A percentile compares a stretch with the other conserved stretches of the same genome.
These are phyloP conservation scores for Drosophila antonietae DNA, from an alignment of 2,888 invertebrate genomes.

Conservation along the genomic window DNA sequence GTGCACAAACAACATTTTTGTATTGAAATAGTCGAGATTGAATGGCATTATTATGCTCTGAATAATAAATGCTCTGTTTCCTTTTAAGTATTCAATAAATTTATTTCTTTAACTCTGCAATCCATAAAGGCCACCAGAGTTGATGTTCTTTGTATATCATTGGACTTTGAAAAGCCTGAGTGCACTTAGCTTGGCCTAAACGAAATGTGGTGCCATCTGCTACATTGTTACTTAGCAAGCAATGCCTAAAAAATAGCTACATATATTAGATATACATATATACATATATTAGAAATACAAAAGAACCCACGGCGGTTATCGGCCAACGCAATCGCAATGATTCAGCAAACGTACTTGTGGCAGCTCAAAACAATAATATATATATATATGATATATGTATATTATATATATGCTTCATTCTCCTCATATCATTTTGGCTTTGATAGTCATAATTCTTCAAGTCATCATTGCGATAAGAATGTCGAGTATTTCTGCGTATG, in stretches of 20 bases:
- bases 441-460: slow-evolving; percentile 25
- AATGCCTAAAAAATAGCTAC: no score
- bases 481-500: neutral
- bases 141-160: slow-evolving; percentile 7
- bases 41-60: no score
- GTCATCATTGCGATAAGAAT: slow-evolving; percentile 30
- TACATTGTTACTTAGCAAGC: neutral
- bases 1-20: no score
- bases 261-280: no score
- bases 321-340: slow-evolving; percentile 28
- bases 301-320: slow-evolving; percentile 30
- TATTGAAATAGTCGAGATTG: no score
- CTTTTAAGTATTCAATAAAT: neutral
- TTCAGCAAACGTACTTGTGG: slow-evolving; percentile 27
- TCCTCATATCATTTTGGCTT: neutral
- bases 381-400: neutral
- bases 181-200: neutral
- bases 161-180: neutral
- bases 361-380: slow-evolving; percentile 16
- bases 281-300: neutral
- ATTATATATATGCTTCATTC: neutral
- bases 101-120: neutral
- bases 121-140: no score
- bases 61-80: neutral
- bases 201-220: slow-evolving; percentile 23